Conservation (phyloP, 1,140 invertebrate genomes). For the Drosophila setifemur region DNA sequence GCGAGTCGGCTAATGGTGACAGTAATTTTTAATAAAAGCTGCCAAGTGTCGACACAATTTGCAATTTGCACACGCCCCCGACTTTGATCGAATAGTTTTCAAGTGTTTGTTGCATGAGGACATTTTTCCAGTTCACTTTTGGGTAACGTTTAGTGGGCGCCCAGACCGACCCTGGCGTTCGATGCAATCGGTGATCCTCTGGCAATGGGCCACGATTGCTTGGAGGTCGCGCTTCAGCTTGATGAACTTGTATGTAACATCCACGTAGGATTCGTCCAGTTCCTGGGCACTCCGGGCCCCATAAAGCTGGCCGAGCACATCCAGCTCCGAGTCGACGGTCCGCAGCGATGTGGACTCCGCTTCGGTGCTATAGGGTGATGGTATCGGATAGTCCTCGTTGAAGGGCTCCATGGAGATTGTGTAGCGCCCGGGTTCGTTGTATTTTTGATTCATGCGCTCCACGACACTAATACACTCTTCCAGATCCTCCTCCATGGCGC, state of each 20-base stretch:
- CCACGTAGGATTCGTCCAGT: conserved; percentile 33
- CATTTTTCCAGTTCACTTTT: background rate
- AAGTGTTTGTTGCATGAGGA: too few species aligned
- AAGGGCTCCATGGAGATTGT: background rate
- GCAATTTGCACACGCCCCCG: conserved; percentile 11
- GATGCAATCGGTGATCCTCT: conserved; percentile 16
- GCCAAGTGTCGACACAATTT: conserved; percentile 48
- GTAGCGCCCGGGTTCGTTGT: conserved; percentile 40
- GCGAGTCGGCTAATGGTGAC: conserved; percentile 58
- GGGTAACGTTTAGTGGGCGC: conserved; percentile 19
- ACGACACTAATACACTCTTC: conserved; percentile 30
- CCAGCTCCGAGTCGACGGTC: background rate
- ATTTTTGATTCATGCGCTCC: conserved; percentile 33
- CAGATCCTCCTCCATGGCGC: conserved; percentile 23
- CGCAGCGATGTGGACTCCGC: background rate
- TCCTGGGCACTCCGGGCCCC: conserved; percentile 35
- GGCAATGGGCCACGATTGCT: conserved; percentile 7
- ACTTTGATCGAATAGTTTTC: conserved; percentile 28
- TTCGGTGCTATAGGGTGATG: background rate
- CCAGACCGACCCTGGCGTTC: conserved; percentile 30
- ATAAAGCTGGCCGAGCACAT: background rate
- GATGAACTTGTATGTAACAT: conserved; percentile 53
- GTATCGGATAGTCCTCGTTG: background rate
- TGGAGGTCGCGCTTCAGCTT: conserved; percentile 45
- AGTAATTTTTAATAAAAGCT: conserved; percentile 72